Evolutionary conservation across 2,113 vertebrate species (phyloP), one percentile per base, ranked within the genome.

Genomic region (Neotragus moschatus): DNA sequence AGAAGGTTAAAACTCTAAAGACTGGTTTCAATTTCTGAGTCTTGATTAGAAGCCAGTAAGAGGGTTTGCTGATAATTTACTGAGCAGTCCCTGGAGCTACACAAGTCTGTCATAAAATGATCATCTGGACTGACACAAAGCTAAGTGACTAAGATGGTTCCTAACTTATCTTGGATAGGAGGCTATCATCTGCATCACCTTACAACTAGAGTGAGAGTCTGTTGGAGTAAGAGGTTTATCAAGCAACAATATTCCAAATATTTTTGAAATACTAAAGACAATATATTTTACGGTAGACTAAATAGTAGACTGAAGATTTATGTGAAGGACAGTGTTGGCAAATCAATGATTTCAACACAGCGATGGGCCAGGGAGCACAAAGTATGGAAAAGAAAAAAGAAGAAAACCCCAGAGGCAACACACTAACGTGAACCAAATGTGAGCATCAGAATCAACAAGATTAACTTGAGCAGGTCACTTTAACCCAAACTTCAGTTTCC

Each of bases 1-100:
- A 84, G 93, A 82, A 84, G 75, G 90, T 30, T 70, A 90, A 91
- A 86, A 82, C 82, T 84, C 73, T 11, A 84, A 88, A 88, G 23
- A 58, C 47, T 66, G 3, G 66, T 85, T 94, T 94, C n/a, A 58
- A 73, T 91, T 91, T 95, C 61, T 89, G 81, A 82, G 47, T 84
- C 87, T 93, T 91, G 85, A 82, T 36, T 63, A 47, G 73, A 63
- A 91, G 33, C n/a, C 51, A 53, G 30, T 28, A 87, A 49, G 39
- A 47, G 16, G 23, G 58, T 19, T 49, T 33, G 30, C 55, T 90
- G 85, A 45, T 88, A 49, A 88, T 93, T 66, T 89, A 91, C 7
- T 45, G 58, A 91, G 56, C 17, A 23, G 15, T 47, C 58, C 30
- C 58, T n/a, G 16, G 63, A 88, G 66, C 23, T 36, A 53, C 39